Evolutionary conservation across 2,113 vertebrate genomes (phyloP), one percentile per base, ranked within the genome.

Genomic region (human (Homo sapiens)): DNA sequence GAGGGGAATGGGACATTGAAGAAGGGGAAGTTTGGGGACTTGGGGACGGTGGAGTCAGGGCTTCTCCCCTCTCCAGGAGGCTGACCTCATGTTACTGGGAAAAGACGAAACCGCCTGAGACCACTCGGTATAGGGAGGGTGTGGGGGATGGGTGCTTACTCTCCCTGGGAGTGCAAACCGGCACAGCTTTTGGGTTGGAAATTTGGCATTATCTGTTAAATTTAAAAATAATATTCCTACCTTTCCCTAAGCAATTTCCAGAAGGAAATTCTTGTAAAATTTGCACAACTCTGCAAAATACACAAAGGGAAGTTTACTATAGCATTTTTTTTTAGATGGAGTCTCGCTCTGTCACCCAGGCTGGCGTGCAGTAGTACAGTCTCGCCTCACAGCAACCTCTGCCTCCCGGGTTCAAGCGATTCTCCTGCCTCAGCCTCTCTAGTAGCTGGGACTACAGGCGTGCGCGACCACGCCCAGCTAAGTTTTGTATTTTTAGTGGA

Each of bases 71-170:
- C 57, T 50, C n/a, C 45, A 14, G 27, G 11, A 35, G 40, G 35
- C 75, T 27, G 75, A n/a, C 35, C 27, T n/a, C 40, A 27, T 75
- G 50, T 23, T 11, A 3, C 13, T 0, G 38, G 52, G 78, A 70
- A 32, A 27, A 57, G 12, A 9, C 4, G 70, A 30, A 10, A 43
- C 17, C 3, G 3, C 43, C 0, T 0, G 30, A 45, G 50, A 20
- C 0, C 0, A 12, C 8, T 11, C 13, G 0, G 5, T 7, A 16
- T 17, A 9, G 35, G 32, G 22, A 20, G 25, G 80, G 35, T 0
- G 1, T 14, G 1, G 11, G 32, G 75, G 11, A 9, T 12, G 35
- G 0, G 0, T 35, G 27, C 10, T 20, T 27, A 13, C 45, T 16
- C 27, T 4, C 43, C 1, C 25, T 30, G 10, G 4, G 38, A 80